Evolutionary conservation across 2,113 vertebrate genomes (phyloP).

Genomic region (Cinclus cinclus): DNA sequence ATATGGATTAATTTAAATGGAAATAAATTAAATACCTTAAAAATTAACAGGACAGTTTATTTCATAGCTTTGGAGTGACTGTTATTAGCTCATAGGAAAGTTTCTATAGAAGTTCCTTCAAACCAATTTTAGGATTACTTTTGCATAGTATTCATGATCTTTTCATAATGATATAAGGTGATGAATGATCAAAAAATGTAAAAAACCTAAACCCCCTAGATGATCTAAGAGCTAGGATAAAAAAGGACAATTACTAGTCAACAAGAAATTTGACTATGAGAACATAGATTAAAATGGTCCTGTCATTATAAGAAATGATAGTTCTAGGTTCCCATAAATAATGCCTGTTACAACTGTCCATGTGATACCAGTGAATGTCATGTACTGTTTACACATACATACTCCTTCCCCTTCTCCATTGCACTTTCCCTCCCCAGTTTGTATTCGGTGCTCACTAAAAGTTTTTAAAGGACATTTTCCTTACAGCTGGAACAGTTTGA

Average conservation of each 20-base stretch:
- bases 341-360: not conserved
- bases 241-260: not conserved
- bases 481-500: not conserved
- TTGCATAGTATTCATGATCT: accelerated
- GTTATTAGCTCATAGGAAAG: not conserved
- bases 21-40: not conserved
- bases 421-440: accelerated
- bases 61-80: not conserved
- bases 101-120: not conserved
- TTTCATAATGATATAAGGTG: not conserved
- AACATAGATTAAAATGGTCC: not conserved
- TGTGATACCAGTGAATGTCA: not conserved
- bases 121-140: not conserved
- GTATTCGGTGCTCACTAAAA: not conserved
- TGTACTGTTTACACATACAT: not conserved
- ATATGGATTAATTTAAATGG: not conserved
- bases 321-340: not conserved
- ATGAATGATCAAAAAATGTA: not conserved
- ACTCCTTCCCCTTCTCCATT: accelerated
- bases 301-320: not conserved
- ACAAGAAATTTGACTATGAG: not conserved
- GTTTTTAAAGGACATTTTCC: not conserved
- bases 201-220: accelerated
- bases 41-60: not conserved
- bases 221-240: not conserved